phyloP scores from a whole-genome alignment of 2,888 invertebrate genomes.

The Melipona bicolor region DNA sequence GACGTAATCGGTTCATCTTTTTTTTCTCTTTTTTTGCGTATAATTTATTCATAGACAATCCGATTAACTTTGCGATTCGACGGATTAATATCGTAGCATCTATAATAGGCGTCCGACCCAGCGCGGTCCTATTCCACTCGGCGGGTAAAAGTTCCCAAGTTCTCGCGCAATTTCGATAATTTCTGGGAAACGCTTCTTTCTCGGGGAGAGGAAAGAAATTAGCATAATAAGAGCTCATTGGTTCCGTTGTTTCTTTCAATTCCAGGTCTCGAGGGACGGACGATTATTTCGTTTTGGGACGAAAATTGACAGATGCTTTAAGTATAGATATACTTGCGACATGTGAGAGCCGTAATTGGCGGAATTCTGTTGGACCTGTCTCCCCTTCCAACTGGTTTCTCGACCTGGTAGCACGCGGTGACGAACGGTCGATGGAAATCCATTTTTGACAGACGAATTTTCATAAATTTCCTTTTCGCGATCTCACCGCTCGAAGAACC shows the following conservation, averaged over 20 bases:
- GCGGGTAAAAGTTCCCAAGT: neutral
- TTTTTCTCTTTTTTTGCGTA: too few species aligned
- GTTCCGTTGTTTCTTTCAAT: neutral
- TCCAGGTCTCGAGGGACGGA: neutral
- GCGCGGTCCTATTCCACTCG: conserved; percentile 3
- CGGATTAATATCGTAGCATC: neutral
- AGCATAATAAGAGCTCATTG: neutral
- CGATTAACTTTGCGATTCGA: neutral
- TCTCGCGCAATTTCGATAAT: neutral
- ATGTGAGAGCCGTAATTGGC: conserved; percentile 72
- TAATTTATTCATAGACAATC: conserved; percentile 12
- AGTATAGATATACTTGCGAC: too few species aligned
- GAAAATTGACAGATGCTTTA: conserved; percentile 45
- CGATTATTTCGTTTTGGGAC: conserved; percentile 48
- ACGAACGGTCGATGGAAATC: conserved; percentile 40
- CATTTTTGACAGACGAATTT: neutral
- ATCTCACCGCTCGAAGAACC: too few species aligned
- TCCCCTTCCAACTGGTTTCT: conserved; percentile 50
- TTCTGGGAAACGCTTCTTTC: neutral
- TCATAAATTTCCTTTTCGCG: neutral
- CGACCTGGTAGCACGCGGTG: conserved; percentile 74
- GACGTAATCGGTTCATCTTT: neutral
- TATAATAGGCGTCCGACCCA: neutral
- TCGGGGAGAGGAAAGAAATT: neutral
- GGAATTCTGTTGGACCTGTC: conserved; percentile 77